Evolutionary conservation across 37 sponge, comb jelly and placozoan species (phyloP).

Genomic region (Chondrosia reniformis): DNA sequence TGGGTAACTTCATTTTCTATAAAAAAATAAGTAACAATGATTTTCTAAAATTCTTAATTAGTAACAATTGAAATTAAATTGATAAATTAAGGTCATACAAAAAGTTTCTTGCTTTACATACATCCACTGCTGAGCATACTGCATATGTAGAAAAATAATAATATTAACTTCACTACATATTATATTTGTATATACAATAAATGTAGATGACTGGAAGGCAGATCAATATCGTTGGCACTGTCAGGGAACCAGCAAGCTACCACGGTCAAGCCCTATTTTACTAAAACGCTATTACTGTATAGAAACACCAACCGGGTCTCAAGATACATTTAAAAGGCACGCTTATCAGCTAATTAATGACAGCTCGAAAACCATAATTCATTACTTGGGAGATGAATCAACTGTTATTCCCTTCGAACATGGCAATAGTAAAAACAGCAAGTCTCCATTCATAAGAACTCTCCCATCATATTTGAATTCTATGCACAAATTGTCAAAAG

Average conservation of each 20-base stretch:
- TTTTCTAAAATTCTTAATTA: no score
- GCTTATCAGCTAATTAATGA: slow-evolving; percentile 7
- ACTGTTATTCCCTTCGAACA: neutral
- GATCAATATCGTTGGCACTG: slow-evolving; percentile 34
- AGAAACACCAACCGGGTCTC: neutral
- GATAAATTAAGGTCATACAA: no score
- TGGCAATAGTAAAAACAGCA: neutral
- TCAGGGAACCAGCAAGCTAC: slow-evolving; percentile 21
- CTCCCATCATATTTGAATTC: neutral
- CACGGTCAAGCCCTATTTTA: neutral
- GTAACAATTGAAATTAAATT: no score
- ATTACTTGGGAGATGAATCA: slow-evolving; percentile 8
- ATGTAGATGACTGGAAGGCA: slow-evolving; percentile 35
- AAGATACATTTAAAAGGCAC: neutral
- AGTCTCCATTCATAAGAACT: neutral
- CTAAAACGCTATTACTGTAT: slow-evolving; percentile 8
- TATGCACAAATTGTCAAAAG: neutral
- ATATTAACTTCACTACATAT: no score
- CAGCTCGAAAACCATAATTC: neutral
- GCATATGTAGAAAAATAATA: no score
- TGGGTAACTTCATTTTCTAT: no score
- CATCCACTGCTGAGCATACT: no score
- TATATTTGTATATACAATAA: no score
- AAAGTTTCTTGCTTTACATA: no score
- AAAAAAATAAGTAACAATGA: no score